Evolutionary conservation across 1,140 invertebrate species (phyloP).

Genomic region (Idris sp.): DNA sequence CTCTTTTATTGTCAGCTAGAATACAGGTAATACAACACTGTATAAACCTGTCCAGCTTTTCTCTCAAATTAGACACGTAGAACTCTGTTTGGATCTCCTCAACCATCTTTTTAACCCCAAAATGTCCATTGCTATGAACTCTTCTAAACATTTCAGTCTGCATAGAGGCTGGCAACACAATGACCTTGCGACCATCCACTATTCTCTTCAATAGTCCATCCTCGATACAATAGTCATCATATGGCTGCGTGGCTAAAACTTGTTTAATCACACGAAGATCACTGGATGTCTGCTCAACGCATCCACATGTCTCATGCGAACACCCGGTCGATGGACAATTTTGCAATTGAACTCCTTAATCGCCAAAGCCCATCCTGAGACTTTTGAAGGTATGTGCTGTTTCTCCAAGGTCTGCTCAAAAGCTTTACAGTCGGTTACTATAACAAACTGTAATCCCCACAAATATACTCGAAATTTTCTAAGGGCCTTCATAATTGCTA

Average conservation of each 20-base stretch:
- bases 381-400: neutral
- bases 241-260: neutral
- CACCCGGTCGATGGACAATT: neutral
- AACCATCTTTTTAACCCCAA: neutral
- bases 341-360: neutral
- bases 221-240: neutral
- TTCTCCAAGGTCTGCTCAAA: neutral
- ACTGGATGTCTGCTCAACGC: neutral
- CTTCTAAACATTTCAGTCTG: neutral
- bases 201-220: neutral
- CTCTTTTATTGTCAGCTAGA: neutral
- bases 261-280: neutral
- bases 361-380: neutral
- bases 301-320: neutral
- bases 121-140: neutral
- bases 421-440: conserved; percentile 1
- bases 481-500: neutral
- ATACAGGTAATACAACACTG: neutral
- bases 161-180: neutral
- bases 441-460: neutral
- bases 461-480: conserved; percentile 1
- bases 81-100: neutral
- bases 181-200: neutral
- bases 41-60: neutral
- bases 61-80: neutral